Percentiles rank a stretch among this genome's conserved stretches.
phyloP scores from a whole-genome alignment of 2,888 invertebrate species.

The Hermaeophaga mercurialis region DNA sequence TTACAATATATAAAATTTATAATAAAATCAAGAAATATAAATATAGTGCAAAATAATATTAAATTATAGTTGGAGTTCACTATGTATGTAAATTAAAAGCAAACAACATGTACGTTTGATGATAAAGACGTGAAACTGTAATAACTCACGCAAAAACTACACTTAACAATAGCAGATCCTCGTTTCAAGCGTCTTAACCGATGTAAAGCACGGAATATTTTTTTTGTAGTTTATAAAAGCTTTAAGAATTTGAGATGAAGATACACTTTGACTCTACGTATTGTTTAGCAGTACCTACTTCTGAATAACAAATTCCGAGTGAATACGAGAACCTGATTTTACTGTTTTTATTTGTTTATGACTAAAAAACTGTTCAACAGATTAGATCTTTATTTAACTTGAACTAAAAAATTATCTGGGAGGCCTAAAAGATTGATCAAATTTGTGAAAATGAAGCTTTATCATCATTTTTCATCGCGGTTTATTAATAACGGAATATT shows the following conservation, averaged over 20 bases:
- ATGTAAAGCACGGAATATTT: conserved; percentile 49
- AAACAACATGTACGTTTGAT: conserved; percentile 31
- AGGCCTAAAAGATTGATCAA: no score
- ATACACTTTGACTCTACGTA: conserved; percentile 52
- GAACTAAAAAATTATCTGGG: no score
- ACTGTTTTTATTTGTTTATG: not conserved
- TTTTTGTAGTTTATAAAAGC: conserved; percentile 40
- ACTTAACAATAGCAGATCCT: conserved; percentile 41
- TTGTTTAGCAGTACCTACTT: conserved; percentile 49
- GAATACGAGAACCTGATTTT: not conserved
- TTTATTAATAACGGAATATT: not conserved
- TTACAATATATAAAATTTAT: no score
- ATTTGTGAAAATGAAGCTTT: no score
- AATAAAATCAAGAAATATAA: no score
- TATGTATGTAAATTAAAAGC: conserved; percentile 34
- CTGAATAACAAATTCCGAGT: conserved; percentile 48
- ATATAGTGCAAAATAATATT: no score
- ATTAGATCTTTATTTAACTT: no score
- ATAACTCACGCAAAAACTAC: conserved; percentile 41
- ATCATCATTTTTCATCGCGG: not conserved
- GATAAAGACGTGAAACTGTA: conserved; percentile 44
- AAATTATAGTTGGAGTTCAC: no score
- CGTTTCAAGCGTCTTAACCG: conserved; percentile 43
- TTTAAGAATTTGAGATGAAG: conserved; percentile 52
- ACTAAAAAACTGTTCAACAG: no score